phyloP scores from a whole-genome alignment of 2,888 invertebrate species.

The Harmothoe impar region DNA sequence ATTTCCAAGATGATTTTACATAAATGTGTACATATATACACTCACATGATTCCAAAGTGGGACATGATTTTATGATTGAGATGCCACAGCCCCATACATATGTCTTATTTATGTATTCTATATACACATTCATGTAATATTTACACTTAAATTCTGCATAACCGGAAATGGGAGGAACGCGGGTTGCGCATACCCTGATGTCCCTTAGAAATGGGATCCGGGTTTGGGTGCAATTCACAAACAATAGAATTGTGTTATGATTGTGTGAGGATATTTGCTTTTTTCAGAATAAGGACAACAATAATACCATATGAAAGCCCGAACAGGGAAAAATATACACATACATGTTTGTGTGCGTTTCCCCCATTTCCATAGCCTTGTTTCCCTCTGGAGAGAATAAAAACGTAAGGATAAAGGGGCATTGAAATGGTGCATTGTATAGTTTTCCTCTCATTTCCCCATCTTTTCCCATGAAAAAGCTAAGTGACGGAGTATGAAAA shows the following conservation, averaged over 20 bases:
- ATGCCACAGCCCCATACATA: conserved; percentile 21
- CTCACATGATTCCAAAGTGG: conserved; percentile 40
- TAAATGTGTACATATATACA: conserved; percentile 48
- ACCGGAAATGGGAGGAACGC: conserved; percentile 17
- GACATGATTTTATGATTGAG: conserved; percentile 4
- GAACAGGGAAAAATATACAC: conserved; percentile 32
- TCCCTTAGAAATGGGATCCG: neutral
- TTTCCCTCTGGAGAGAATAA: neutral
- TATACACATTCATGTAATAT: conserved; percentile 56
- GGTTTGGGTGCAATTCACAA: conserved; percentile 27
- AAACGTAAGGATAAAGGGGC: neutral
- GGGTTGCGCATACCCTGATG: neutral
- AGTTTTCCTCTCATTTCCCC: neutral
- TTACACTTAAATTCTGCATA: conserved; percentile 42
- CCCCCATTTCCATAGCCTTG: conserved; percentile 22
- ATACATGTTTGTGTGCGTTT: conserved; percentile 21
- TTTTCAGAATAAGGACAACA: conserved; percentile 10
- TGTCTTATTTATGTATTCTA: conserved; percentile 15
- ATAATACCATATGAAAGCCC: conserved; percentile 49
- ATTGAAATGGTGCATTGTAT: neutral
- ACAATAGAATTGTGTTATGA: conserved; percentile 21
- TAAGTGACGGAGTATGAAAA: conserved; percentile 42
- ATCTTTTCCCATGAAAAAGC: conserved; percentile 15
- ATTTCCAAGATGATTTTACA: conserved; percentile 29
- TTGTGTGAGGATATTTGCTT: conserved; percentile 40